Evolutionary conservation across 2,113 vertebrate species (phyloP).

Genomic region (Trachemys scripta): DNA sequence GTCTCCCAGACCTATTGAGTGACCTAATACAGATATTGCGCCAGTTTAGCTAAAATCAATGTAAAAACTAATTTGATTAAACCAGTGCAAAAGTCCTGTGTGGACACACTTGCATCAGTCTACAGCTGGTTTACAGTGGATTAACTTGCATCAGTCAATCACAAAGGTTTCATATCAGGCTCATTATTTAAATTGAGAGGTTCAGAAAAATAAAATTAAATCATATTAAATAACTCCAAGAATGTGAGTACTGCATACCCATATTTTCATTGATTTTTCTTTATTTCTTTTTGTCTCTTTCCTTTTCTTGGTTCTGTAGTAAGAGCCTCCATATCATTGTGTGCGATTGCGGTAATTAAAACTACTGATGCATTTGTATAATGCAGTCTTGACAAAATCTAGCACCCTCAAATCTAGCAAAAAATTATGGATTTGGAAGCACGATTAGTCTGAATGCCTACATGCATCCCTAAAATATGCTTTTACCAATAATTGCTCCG

Average conservation of each 20-base stretch:
- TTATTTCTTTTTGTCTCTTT: neutral
- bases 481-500: neutral
- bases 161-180: neutral
- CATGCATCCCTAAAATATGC: neutral
- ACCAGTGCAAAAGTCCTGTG: neutral
- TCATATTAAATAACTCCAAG: neutral
- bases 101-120: neutral
- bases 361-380: neutral
- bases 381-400: neutral
- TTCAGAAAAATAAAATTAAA: neutral
- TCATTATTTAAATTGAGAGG: neutral
- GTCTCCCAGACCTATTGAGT: neutral
- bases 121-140: neutral
- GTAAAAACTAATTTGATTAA: neutral
- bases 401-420: neutral
- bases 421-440: neutral
- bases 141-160: neutral
- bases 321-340: neutral
- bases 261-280: conserved; percentile 37
- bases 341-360: neutral
- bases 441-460: neutral
- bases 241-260: conserved; percentile 11
- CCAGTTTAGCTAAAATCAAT: neutral
- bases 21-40: rapidly evolving
- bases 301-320: neutral